Conservation (phyloP, 1,140 invertebrate species). For the Drosophila pseudoobscura region DNA sequence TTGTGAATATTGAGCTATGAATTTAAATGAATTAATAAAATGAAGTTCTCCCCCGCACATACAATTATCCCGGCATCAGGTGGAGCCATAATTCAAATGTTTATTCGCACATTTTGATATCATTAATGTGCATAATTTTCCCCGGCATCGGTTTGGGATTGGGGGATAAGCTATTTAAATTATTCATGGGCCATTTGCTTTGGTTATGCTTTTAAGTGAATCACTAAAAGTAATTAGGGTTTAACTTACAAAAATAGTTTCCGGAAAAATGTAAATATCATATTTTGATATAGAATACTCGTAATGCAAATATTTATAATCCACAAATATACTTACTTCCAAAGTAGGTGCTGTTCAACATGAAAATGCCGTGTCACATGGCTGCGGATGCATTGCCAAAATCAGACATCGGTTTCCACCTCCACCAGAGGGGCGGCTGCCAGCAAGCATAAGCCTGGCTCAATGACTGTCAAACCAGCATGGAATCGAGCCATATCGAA, state of each 20-base stretch:
- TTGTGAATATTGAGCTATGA: slow-evolving; percentile 67
- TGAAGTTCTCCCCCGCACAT: slow-evolving; percentile 52
- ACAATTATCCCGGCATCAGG: slow-evolving; percentile 45
- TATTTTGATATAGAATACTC: not conserved
- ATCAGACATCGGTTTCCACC: slow-evolving; percentile 37
- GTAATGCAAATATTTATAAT: slow-evolving; percentile 18
- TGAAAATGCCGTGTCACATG: slow-evolving; percentile 35
- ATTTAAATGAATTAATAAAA: slow-evolving; percentile 81
- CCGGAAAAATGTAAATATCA: not conserved
- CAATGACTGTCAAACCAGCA: slow-evolving; percentile 60
- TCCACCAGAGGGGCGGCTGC: slow-evolving; percentile 29
- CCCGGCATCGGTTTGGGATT: slow-evolving; percentile 10
- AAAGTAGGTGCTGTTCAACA: slow-evolving; percentile 32
- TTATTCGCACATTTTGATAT: slow-evolving; percentile 74
- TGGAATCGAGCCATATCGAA: slow-evolving; percentile 25
- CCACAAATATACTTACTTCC: not conserved
- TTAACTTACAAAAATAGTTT: slow-evolving; percentile 14
- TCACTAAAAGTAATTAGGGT: slow-evolving; percentile 26
- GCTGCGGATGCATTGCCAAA: slow-evolving; percentile 42
- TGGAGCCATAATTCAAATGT: slow-evolving; percentile 67
- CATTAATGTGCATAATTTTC: slow-evolving; percentile 74
- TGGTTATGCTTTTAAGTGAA: slow-evolving; percentile 28
- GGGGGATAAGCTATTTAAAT: slow-evolving; percentile 45
- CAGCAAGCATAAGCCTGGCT: slow-evolving; percentile 59
- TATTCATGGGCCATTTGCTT: slow-evolving; percentile 32